Evolutionary conservation across 2,797 vertebrate genomes (phyloP), one percentile per base, ranked within the genome.

Genomic region (Otolemur crassicaudatus): DNA sequence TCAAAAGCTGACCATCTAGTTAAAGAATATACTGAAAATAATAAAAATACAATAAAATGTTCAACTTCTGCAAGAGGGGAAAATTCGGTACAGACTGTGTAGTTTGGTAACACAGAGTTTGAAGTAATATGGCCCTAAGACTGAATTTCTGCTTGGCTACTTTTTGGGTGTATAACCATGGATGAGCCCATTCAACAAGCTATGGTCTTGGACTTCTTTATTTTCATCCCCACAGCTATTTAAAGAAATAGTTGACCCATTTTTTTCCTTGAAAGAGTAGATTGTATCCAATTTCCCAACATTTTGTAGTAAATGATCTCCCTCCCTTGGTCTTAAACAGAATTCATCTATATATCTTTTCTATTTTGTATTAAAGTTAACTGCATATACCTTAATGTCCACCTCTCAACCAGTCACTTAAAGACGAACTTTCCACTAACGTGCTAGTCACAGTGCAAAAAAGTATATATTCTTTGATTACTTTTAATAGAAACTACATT

Each of bases 401-500:
- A 91, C 17, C 63, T 80, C 27, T 40, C 31, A 94, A 49, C 34
- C 10, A 96, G 37, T 58, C 80, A 72, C 16, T 81, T 89, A 87
- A 83, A 90, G 49, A 60, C n/a, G 94, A 46, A 67, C 40, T 91
- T 97, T 90, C 25, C 49, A 93, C 1, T 85, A 81, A 81, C 2
- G 2, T 80, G 14, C 17, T 81, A 88, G 72, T 91, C 56, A 95
- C 20, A 76, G 29, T 80, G 10, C 16, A 84, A 61, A 89, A 17
- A 95, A 91, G 27, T 69, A 93, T 31, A 87, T 82, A 85, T 31
- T 61, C 5, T 91, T 89, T 93, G 34, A 76, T 65, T 86, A 67
- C n/a, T 88, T 89, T 94, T 93, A 93, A 89, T 23, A 89, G 23
- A 94, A 9, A 81, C 31, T 85, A 17, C 22, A 87, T 75, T 95